Base-by-base conservation (phyloP, 2,113 vertebrate species). In the Apodemus speciosus region DNA sequence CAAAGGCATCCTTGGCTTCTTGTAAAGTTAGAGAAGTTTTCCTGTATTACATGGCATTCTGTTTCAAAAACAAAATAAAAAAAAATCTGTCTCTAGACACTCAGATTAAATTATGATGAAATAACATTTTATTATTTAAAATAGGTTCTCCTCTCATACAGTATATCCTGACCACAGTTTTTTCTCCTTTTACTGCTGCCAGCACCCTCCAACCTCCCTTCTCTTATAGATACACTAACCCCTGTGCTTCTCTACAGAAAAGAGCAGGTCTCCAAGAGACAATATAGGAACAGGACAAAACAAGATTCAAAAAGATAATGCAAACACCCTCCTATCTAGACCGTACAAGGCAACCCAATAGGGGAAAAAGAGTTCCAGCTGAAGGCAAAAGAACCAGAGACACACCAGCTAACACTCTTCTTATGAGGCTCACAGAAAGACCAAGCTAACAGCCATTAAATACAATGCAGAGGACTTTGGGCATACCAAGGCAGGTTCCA, bases 51-150 rank as follows among this genome's bases (percentile, higher is more conserved):
- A 49, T 68, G 60, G 9, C 0, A 68, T 32, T 66, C 2, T 68
- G 15, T 85, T 43, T 18, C 13, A 60, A 40, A 58, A 60, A 62
- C 62, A 66, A 66, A 66, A 32, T 30, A 40, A 81, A 15, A 2
- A 20, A 6, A 8, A 10, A 9, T 84, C 56, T 76, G 93, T 10
- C 53, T 43, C n/a, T 66, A 32, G 64, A 25, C 30, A 8, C 2
- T 11, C 38, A 95, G 9, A 56, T 0, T 84, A 7, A 72, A 94
- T 49, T 0, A 51, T 9, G 18, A 84, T 77, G 8, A 75, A 11
- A 86, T 76, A 27, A 73, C 2, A 49, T 89, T 94, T 91, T 77
- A 91, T 38, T 56, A 38, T 80, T 38, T 6, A 38, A 80, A 80
- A n/a, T 23, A 58, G 35, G 16, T 80, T 80, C 21, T 38, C 21